A percentile compares a stretch with the other conserved stretches of the same genome.
Conservation (phyloP, 1,140 invertebrate genomes). For the Hyles vespertilio region DNA sequence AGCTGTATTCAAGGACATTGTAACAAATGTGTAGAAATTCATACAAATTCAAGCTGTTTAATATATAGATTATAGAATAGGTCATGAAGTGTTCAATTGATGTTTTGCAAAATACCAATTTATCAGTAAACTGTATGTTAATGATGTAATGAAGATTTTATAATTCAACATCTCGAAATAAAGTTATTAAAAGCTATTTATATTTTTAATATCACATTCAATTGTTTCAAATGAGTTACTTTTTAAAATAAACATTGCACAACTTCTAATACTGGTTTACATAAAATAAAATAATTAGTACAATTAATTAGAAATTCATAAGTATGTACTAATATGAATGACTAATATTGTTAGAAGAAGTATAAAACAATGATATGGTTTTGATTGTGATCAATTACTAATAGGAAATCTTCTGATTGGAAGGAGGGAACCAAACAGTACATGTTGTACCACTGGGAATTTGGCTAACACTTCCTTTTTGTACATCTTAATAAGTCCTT, state of each 20-base stretch:
- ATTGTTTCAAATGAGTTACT: background rate
- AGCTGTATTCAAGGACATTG: too few relatives aligned
- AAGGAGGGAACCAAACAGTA: conserved; percentile 93
- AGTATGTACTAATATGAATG: too few relatives aligned
- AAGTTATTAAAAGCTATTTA: conserved; percentile 5
- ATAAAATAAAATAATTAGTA: conserved; percentile 1
- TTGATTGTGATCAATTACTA: conserved; percentile 34
- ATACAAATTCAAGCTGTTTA: too few relatives aligned
- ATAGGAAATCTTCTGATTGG: conserved; percentile 65
- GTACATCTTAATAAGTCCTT: conserved; percentile 99
- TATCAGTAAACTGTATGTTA: too few relatives aligned
- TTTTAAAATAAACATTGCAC: conserved; percentile 8
- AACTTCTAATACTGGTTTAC: conserved; percentile 17
- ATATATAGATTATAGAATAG: too few relatives aligned
- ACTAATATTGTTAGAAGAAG: background rate
- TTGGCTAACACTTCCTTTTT: conserved; percentile 97
- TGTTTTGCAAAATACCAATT: too few relatives aligned
- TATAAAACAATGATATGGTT: background rate
- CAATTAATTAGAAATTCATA: background rate
- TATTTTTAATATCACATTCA: background rate
- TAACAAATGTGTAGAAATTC: too few relatives aligned
- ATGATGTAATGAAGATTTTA: too few relatives aligned
- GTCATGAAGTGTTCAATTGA: too few relatives aligned
- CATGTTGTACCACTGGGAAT: conserved; percentile 98
- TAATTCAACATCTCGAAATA: background rate